These are phyloP conservation scores for Leptocoma aspasia DNA, from an alignment of 2,113 vertebrate genomes.

Conservation along the genomic window DNA sequence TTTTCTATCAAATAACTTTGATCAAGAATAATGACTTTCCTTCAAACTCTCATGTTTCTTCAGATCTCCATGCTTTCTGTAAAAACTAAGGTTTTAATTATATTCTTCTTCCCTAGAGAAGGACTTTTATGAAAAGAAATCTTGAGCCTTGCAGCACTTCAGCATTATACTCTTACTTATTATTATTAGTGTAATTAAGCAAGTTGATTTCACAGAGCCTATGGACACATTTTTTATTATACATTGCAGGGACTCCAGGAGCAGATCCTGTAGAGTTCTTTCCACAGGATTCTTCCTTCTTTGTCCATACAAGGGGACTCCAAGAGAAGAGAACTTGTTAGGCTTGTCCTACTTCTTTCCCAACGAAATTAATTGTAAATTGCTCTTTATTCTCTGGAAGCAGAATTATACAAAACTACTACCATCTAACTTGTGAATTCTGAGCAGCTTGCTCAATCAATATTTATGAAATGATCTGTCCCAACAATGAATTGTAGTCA, in stretches of 20 bases:
- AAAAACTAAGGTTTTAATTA: conserved; percentile 36
- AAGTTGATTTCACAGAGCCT: conserved; percentile 21
- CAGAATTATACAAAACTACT: background rate
- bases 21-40: background rate
- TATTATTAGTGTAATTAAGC: conserved; percentile 36
- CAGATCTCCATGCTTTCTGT: background rate
- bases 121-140: conserved; percentile 31
- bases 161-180: background rate
- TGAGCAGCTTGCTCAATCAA: background rate
- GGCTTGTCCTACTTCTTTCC: background rate
- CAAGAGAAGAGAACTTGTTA: background rate
- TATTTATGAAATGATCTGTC: conserved; percentile 7
- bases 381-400: background rate
- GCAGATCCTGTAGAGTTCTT: background rate
- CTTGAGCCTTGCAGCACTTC: background rate
- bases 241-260: background rate
- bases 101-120: conserved; percentile 9
- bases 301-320: background rate
- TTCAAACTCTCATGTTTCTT: background rate
- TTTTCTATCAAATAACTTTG: conserved; percentile 17
- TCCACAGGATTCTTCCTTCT: background rate
- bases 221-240: conserved; percentile 2
- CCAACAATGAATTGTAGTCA: background rate
- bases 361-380: background rate
- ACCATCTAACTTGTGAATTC: background rate